Evolutionary conservation across 2,113 vertebrate genomes (phyloP).

Genomic region (Pipra filicauda): DNA sequence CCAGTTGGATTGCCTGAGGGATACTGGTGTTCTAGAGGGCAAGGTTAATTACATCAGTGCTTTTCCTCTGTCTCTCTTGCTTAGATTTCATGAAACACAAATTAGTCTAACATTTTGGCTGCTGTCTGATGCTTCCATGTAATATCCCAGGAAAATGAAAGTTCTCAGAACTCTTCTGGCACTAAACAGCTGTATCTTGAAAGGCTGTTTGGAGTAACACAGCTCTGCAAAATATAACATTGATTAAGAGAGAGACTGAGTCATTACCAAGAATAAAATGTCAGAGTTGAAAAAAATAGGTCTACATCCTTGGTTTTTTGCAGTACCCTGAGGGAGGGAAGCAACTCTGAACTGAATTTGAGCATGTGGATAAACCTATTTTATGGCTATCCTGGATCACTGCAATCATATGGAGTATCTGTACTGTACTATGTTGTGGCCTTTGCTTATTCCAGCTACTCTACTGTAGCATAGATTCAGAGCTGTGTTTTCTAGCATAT

Average conservation of each 20-base stretch:
- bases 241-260: neutral
- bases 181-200: conserved; percentile 1
- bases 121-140: neutral
- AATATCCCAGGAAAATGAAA: conserved; percentile 9
- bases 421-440: neutral
- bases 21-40: neutral
- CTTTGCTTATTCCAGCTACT: neutral
- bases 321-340: neutral
- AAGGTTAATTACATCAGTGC: neutral
- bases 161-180: conserved; percentile 12
- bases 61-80: neutral
- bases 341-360: neutral
- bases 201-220: neutral
- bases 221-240: neutral
- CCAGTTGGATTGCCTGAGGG: neutral
- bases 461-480: neutral
- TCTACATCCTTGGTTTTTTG: neutral
- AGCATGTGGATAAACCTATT: neutral
- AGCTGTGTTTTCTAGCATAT: conserved; percentile 1
- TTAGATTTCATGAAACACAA: conserved; percentile 4
- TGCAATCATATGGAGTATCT: neutral
- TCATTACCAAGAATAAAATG: neutral
- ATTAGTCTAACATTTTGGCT: neutral
- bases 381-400: neutral
- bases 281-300: neutral